Base-by-base conservation (phyloP, 2,113 vertebrate species). In the Eulacestoma nigropectus region DNA sequence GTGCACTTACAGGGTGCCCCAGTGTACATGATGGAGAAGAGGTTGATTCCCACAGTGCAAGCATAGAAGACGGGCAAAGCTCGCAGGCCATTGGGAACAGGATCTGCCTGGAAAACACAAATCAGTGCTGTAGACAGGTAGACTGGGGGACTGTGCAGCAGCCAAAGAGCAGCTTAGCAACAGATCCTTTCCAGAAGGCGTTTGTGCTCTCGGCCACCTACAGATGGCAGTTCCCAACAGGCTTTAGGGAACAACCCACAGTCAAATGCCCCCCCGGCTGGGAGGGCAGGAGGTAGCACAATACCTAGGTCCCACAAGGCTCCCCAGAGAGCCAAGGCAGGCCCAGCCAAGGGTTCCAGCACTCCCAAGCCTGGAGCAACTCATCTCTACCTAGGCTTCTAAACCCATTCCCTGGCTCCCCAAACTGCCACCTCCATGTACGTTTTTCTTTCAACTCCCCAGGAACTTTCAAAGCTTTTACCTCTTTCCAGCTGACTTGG, bases 21-120 rank as follows among this genome's bases (percentile, higher is more conserved):
- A 9, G 98, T 99, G 69, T 98, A 99, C 98, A 99, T 98, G 97
- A 99, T 99, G 93, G 99, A 99, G 97, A 99, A 99, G 47, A 99
- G 97, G 97, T 99, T 99, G 97, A 99, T 98, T 42, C 98, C 98
- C 97, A 99, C 96, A 0, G 99, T 99, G 88, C 99, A 98, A 70
- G 98, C 99, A 23, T 99, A 99, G 98, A 99, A 99, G 92, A 99
- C 2, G 0, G 99, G 99, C 78, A 99, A 93, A 65, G 99, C 99
- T 97, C 98, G 98, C 89, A 99, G 97, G 78, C 99, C 99, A 3
- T 99, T 99, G 69, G 99, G 99, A 70, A 99, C 98, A 4, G 99
- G 99, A 96, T 99, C 98, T 10, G 94, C 96, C 99, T 99, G 96
- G 84, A 93, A 96, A 75, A 97, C 29, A 95, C 6, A 9, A 3